Conservation (phyloP, 2,113 vertebrate genomes). For the Pandion haliaetus region DNA sequence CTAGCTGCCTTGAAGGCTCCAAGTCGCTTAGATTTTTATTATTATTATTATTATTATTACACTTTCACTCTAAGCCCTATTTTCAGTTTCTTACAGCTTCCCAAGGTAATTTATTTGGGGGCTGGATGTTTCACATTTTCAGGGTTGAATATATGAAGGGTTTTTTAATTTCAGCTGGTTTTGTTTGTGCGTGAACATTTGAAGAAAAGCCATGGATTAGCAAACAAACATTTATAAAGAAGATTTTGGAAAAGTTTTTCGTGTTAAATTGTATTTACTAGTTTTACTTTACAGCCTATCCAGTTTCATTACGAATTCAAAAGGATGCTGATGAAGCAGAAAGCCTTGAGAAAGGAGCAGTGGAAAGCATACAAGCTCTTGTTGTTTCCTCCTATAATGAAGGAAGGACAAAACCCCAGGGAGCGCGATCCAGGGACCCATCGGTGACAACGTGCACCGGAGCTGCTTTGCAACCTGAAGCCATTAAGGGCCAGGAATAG, state of each 20-base stretch:
- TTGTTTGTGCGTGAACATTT: background rate
- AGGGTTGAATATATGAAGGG: no score
- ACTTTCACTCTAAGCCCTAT: background rate
- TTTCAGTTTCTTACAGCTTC: background rate
- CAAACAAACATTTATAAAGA: background rate
- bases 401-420: background rate
- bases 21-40: no score
- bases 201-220: background rate
- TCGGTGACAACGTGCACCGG: rapidly evolving
- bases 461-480: rapidly evolving
- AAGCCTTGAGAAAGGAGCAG: background rate
- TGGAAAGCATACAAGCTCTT: background rate
- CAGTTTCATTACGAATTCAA: background rate
- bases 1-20: background rate
- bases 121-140: background rate
- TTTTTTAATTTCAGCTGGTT: background rate
- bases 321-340: background rate
- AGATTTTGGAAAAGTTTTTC: background rate
- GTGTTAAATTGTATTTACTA: background rate
- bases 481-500: background rate
- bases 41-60: no score
- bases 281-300: background rate
- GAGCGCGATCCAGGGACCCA: background rate
- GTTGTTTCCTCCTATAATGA: rapidly evolving
- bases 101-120: background rate